Evolutionary conservation across 2,113 vertebrate genomes (phyloP), one percentile per base, ranked within the genome.

Genomic region (Ondatra zibethicus): DNA sequence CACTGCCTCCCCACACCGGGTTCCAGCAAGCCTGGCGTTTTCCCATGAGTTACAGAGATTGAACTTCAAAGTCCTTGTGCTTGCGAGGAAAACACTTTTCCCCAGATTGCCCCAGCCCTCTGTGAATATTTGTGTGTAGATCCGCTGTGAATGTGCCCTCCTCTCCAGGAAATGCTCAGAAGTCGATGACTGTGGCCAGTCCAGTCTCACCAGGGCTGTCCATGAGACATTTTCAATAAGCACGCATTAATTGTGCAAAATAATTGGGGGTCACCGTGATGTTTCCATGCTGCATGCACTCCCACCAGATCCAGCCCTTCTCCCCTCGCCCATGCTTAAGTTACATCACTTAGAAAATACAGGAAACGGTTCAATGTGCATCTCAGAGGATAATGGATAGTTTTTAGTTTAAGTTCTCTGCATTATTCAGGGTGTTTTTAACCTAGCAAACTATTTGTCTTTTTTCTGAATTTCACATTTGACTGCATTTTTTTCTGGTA

Each of bases 391-490:
- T 10, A 63, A 72, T 52, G 42, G 21, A 47, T 31, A 31, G 27
- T 25, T n/a, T 80, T 81, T 55, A 45, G 17, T 70, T 4, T 85
- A 77, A 39, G 27, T 96, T 25, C 47, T 47, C 7, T 52, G 13
- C 3, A 91, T 19, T 76, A 68, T 85, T 70, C 31, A 39, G 82
- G 39, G 61, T 4, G 6, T 65, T 65, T 14, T 81, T 52, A 36
- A 27, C 39, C 27, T 21, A 73, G 50, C 36, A 66, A 88, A 73
- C 10, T 52, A 63, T 72, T 78, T 14, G 33, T 65, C 16, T 14
- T 88, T 55, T 88, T 75, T 88, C n/a, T 94, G 47, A 88, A 93
- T 68, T 81, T 91, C 12, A 82, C 19, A 68, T 63, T 80, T 86
- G 90, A 47, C 42, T 87, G 58, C 65, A 78, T 45, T 81, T 58